Conservation (phyloP, 2,797 vertebrate genomes). For the Anolis apletophallus region DNA sequence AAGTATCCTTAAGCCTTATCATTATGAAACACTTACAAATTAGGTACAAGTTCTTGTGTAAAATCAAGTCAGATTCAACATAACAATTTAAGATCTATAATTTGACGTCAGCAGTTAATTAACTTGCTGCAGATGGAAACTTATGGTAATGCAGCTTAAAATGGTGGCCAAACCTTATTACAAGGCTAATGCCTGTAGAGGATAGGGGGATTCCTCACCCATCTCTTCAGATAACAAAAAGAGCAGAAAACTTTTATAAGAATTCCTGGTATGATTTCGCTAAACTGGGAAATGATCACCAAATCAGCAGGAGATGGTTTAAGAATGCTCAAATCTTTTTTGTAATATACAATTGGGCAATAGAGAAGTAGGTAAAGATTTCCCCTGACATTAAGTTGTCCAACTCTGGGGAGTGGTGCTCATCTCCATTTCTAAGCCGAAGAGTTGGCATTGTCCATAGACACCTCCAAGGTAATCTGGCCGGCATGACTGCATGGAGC, state of each 20-base stretch:
- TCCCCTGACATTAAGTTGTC: no score
- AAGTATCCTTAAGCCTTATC: not conserved
- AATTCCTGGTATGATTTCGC: no score
- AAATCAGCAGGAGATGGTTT: not conserved
- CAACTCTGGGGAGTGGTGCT: no score
- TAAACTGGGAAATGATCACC: not conserved
- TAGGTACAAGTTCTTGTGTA: not conserved
- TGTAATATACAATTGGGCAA: not conserved
- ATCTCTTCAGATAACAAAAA: not conserved
- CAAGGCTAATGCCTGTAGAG: not conserved
- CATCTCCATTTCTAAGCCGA: no score
- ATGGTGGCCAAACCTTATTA: not conserved
- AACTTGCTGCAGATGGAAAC: not conserved
- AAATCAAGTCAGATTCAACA: not conserved
- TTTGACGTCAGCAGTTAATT: not conserved
- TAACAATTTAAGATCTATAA: not conserved
- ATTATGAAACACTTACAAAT: not conserved
- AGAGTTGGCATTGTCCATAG: no score
- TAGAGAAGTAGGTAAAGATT: not conserved
- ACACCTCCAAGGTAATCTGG: no score
- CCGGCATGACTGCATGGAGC: no score
- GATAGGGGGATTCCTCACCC: not conserved
- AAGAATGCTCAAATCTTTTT: not conserved
- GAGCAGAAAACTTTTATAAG: not conserved
- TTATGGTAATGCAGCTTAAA: not conserved